These are phyloP conservation scores for Metacarcinus magister DNA, from an alignment of 2,888 invertebrate species.

Conservation along the genomic window DNA sequence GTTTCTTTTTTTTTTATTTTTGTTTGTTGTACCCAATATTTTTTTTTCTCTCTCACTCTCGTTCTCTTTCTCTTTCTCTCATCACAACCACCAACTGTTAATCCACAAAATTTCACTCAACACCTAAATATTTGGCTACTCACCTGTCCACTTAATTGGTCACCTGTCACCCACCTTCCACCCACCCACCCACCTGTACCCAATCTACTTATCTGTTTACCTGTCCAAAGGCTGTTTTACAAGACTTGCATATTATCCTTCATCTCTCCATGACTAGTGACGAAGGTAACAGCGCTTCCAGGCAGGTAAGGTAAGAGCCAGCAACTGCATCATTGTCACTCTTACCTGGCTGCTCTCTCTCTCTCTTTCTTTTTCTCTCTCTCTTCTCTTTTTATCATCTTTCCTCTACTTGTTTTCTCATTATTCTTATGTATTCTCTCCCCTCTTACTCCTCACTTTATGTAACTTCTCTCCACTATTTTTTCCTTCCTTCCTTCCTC, in stretches of 20 bases:
- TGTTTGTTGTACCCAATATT: background rate
- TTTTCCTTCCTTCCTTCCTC: constrained; percentile 19
- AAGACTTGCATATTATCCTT: background rate
- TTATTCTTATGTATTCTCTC: background rate
- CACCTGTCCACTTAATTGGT: background rate
- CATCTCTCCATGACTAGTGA: constrained; percentile 30
- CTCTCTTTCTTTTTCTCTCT: background rate
- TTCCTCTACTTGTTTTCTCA: background rate
- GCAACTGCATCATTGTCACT: background rate
- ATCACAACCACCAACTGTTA: background rate
- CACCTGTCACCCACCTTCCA: background rate
- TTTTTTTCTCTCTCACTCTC: background rate
- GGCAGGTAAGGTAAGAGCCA: background rate
- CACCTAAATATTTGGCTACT: background rate
- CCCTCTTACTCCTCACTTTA: background rate
- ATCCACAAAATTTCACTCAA: background rate
- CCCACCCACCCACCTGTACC: background rate
- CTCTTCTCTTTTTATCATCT: background rate
- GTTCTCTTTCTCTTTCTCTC: background rate
- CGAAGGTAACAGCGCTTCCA: background rate
- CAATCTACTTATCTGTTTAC: background rate
- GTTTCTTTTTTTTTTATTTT: background rate
- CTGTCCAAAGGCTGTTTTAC: background rate
- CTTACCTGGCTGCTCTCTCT: background rate
- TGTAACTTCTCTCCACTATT: background rate